phyloP scores from a whole-genome alignment of 2,888 invertebrate genomes.

The Acheta domesticus region DNA sequence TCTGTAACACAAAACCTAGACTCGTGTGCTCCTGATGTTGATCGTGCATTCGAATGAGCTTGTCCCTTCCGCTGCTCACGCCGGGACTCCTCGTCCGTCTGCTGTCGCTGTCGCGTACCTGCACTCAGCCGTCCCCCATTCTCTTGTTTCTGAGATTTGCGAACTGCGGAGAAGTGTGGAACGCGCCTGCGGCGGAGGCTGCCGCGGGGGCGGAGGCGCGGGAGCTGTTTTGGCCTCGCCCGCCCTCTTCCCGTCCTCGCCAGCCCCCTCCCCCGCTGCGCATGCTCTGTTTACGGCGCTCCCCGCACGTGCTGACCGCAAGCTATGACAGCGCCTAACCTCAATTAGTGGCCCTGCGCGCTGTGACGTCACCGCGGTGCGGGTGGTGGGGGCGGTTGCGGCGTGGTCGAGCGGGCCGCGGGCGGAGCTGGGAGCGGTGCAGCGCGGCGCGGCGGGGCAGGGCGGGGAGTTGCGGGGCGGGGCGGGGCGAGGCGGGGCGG shows the following conservation, averaged over 20 bases:
- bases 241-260: neutral
- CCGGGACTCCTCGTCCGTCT: no score
- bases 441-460: neutral
- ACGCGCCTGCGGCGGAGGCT: neutral
- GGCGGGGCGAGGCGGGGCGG: neutral
- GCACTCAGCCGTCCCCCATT: no score
- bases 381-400: neutral
- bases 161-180: neutral
- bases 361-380: neutral
- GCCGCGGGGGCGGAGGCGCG: neutral
- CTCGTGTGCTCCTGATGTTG: no score
- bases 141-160: no score
- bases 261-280: no score
- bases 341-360: neutral
- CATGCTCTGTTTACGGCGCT: neutral
- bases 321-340: constrained; percentile 18
- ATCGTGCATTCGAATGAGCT: no score
- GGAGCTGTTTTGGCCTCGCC: neutral
- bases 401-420: neutral
- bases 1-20: no score
- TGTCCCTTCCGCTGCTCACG: no score
- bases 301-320: constrained; percentile 1
- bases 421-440: neutral
- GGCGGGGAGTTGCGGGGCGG: neutral
- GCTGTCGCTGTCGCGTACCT: no score